A percentile compares a stretch with the other conserved stretches of the same genome.
phyloP scores from a whole-genome alignment of 2,113 vertebrate species.

The Callorhinus ursinus region DNA sequence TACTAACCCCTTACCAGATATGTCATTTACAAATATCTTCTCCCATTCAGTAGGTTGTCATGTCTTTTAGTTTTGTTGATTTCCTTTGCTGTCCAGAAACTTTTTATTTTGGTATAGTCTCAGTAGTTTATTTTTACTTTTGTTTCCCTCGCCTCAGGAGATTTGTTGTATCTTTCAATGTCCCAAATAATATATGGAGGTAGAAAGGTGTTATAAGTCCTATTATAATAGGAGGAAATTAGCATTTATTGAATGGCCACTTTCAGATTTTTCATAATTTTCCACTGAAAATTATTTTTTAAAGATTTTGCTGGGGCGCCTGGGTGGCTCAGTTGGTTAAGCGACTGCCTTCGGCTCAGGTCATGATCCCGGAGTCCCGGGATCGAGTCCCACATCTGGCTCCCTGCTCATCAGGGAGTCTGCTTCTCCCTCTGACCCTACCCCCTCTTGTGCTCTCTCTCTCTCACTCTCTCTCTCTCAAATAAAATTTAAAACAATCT shows the following conservation, averaged over 20 bases:
- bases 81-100: background rate
- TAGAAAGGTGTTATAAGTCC: background rate
- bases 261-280: conserved; percentile 21
- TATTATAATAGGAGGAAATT: conserved; percentile 8
- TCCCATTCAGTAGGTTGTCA: background rate
- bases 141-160: background rate
- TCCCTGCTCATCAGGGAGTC: too few species aligned
- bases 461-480: too few species aligned
- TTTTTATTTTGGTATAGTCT: background rate
- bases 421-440: too few species aligned
- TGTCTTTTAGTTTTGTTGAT: background rate
- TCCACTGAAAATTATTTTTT: background rate
- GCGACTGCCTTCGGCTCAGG: too few species aligned
- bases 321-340: too few species aligned
- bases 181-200: background rate
- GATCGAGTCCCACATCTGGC: too few species aligned
- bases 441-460: too few species aligned
- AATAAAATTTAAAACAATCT: too few species aligned
- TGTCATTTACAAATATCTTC: background rate
- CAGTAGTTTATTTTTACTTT: background rate
- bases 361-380: too few species aligned
- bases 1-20: background rate
- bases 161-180: background rate
- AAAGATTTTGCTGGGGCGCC: too few species aligned
- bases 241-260: background rate